Evolutionary conservation across 2,888 invertebrate genomes (phyloP), one percentile per base, ranked within the genome.

Genomic region (Brenthis daphne): DNA sequence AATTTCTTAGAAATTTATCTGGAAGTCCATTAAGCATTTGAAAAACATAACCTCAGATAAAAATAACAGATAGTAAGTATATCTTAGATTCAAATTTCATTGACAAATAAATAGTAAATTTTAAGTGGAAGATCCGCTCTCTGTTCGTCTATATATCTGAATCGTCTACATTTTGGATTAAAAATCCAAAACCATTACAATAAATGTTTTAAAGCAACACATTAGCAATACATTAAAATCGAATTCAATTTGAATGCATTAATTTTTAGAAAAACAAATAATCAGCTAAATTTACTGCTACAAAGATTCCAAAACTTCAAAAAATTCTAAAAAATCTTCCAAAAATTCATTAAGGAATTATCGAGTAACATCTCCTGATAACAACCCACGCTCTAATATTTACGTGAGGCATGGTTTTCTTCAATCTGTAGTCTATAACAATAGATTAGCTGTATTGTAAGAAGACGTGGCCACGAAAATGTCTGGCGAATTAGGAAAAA

Each of bases 391-490:
- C 57, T 73, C 76, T 80, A 81, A 83, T 86, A 82, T 88, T 87
- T 85, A 84, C 81, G 77, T 67, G 56, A 68, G 68, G 80, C 74
- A 80, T 85, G 86, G 84, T 85, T 85, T 83, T 65, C 78, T 71
- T 89, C 88, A 86, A 77, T 76, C 77, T 69, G 71, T 5, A 73
- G 73, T 75, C 70, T 71, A 77, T 79, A 76, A 79, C 76, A 78
- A 77, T 75, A 77, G 75, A 76, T 77, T 73, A 74, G 72, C 71
- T 73, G 75, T 70, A 81, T 82, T 83, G 82, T 84, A 77, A 74
- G 37, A 65, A 12, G 63, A 57, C 71, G 63, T 66, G 74, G 80
- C 80, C 74, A 80, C 55, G 57, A 74, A 75, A 77, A 4, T 3
- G 76, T 77, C 73, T 37, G 43, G 70, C 14, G 37, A 37, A 54